Conservation (phyloP, 2,888 invertebrate genomes). For the Hipparchia sbordonii region DNA sequence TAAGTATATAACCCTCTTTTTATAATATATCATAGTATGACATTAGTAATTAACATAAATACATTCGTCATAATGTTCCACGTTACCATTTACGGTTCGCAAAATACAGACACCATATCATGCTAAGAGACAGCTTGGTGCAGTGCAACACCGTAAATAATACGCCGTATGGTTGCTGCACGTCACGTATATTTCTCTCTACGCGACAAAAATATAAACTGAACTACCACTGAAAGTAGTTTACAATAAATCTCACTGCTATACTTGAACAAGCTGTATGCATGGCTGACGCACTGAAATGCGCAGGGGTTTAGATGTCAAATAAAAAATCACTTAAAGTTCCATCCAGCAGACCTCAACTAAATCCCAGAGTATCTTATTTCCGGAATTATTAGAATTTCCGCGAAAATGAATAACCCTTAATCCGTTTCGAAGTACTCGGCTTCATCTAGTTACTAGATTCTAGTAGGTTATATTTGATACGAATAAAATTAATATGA, state of each 20-base stretch:
- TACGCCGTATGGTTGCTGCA: constrained; percentile 26
- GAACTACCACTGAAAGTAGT: constrained; percentile 18
- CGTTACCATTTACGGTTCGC: constrained; percentile 18
- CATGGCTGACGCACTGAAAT: background rate
- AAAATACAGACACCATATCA: constrained; percentile 26
- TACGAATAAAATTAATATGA: no score
- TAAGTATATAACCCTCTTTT: no score
- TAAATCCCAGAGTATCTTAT: no score
- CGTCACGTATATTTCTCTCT: constrained; percentile 27
- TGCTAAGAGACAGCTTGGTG: constrained; percentile 24
- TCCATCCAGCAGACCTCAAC: no score
- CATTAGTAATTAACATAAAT: no score
- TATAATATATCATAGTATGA: no score
- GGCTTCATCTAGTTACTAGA: no score
- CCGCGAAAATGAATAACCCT: no score
- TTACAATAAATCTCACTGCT: constrained; percentile 17
- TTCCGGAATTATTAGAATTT: no score
- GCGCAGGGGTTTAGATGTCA: background rate
- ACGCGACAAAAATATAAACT: constrained; percentile 28
- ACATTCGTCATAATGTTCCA: background rate
- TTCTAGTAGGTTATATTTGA: no score
- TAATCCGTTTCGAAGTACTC: no score
- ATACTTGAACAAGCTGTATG: background rate
- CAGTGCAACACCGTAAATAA: constrained; percentile 29
- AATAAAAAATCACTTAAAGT: no score